Percentiles rank a stretch among this genome's conserved stretches.
Conservation (phyloP, 1,140 invertebrate genomes). For the Drosophila novamexicana region DNA sequence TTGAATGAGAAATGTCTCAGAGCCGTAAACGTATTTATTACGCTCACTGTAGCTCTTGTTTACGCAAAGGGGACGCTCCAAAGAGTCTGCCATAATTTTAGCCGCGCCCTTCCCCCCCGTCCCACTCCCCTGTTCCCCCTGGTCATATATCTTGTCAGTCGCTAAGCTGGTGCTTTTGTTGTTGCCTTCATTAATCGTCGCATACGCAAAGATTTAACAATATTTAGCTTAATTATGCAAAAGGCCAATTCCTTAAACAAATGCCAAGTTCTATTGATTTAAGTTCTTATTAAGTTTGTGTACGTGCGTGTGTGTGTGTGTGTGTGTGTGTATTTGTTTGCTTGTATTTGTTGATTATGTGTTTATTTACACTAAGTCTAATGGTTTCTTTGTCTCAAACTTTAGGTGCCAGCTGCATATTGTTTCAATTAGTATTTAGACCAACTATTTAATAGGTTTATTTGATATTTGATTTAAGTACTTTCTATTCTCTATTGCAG, state of each 20-base stretch:
- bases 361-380: constrained; percentile 22
- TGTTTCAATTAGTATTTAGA: constrained; percentile 13
- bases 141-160: constrained; percentile 23
- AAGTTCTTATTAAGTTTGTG: constrained; percentile 17
- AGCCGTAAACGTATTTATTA: constrained; percentile 66
- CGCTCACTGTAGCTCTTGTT: constrained; percentile 18
- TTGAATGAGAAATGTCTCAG: constrained; percentile 69
- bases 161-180: constrained; percentile 35
- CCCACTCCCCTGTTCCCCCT: neutral
- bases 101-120: neutral
- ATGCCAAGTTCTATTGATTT: constrained; percentile 39
- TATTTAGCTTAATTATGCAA: constrained; percentile 55
- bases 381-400: constrained; percentile 8
- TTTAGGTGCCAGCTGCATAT: neutral
- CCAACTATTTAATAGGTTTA: constrained; percentile 1
- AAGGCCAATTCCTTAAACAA: constrained; percentile 14
- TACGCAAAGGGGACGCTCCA: neutral
- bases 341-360: constrained; percentile 12
- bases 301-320: neutral
- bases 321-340: neutral
- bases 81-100: constrained; percentile 11
- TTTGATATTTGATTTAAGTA: neutral
- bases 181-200: constrained; percentile 48
- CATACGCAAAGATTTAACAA: constrained; percentile 31
- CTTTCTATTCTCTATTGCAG: constrained; percentile 41